A percentile compares a stretch with the other conserved stretches of the same genome.
phyloP scores from a whole-genome alignment of 2,113 vertebrate species.

The Pithys albifrons region DNA sequence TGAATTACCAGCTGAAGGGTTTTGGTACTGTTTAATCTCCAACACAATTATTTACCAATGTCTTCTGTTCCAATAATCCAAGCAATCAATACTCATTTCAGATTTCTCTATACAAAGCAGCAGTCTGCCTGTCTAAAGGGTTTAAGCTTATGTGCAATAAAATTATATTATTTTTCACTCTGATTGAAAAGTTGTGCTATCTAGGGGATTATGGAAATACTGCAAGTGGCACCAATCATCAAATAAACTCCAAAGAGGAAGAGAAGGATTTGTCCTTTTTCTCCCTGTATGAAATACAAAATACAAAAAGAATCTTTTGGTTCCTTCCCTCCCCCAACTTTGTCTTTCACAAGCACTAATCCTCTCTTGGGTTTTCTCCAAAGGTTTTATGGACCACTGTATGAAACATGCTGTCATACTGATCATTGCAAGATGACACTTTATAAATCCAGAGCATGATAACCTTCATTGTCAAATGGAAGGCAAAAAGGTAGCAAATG shows the following conservation, averaged over 20 bases:
- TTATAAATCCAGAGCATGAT: neutral
- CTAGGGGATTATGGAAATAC: neutral
- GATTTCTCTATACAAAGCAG: neutral
- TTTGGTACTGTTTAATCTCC: neutral
- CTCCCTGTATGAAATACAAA: neutral
- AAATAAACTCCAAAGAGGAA: neutral
- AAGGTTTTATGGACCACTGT: neutral
- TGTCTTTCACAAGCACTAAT: constrained; percentile 33
- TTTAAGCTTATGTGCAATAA: constrained; percentile 5
- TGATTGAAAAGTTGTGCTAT: constrained; percentile 23
- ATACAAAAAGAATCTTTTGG: neutral
- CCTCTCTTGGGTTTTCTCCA: constrained; percentile 20
- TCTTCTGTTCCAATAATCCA: neutral
- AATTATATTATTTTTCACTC: constrained; percentile 4
- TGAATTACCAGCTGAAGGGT: neutral
- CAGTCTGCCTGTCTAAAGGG: neutral
- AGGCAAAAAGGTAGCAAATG: neutral
- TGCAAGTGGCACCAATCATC: neutral
- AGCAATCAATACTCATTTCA: neutral
- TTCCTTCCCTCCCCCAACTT: neutral
- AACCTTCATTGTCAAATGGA: constrained; percentile 45
- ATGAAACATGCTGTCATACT: constrained; percentile 16
- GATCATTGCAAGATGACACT: constrained; percentile 31
- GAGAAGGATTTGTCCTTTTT: neutral
- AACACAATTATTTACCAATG: constrained; percentile 17